Evolutionary conservation across 2,113 vertebrate genomes (phyloP).

Genomic region (Chlamydotis undulata): DNA sequence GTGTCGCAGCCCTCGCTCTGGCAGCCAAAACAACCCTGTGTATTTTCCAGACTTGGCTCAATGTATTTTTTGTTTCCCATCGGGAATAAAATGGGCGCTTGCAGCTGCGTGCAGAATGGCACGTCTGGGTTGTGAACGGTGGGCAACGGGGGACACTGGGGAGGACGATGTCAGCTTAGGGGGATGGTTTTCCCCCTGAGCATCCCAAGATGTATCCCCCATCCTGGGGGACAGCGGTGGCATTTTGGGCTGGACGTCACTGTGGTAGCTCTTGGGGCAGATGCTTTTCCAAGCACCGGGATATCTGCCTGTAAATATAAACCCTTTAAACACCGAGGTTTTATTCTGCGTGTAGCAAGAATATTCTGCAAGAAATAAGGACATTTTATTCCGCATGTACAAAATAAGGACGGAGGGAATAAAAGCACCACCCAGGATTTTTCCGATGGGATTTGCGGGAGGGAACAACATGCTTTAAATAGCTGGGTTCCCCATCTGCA

Average conservation of each 20-base stretch:
- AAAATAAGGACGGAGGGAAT: neutral
- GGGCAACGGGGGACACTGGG: fast-evolving
- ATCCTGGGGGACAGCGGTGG: fast-evolving
- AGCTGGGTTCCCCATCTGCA: neutral
- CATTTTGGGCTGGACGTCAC: neutral
- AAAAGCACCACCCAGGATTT: neutral
- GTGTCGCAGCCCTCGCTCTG: fast-evolving
- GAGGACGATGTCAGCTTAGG: fast-evolving
- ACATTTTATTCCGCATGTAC: neutral
- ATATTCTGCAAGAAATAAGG: neutral
- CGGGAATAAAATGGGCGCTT: fast-evolving
- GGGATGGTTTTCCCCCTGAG: neutral
- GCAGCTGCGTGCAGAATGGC: fast-evolving
- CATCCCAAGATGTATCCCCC: neutral
- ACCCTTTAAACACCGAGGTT: neutral
- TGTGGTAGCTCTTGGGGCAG: neutral
- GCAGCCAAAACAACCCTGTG: fast-evolving
- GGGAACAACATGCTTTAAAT: neutral
- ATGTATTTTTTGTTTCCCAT: neutral
- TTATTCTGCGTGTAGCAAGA: neutral
- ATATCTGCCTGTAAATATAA: fast-evolving
- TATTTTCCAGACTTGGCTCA: neutral
- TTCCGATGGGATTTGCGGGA: neutral
- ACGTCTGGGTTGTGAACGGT: fast-evolving
- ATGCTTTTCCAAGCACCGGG: neutral